A percentile compares a stretch with the other conserved stretches of the same genome.
Evolutionary conservation across 2,113 vertebrate genomes (phyloP).

Genomic region (pig (Sus scrofa)): T2T-Sscrofa CM000821.6:7827501-7828000

Average conservation of each 20-base stretch:
- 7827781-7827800: neutral
- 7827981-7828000: no score
- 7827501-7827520: neutral
- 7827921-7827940: neutral
- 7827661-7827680: slow-evolving; percentile 29
- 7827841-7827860: rapidly evolving
- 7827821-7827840: neutral
- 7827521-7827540: neutral
- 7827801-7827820: neutral
- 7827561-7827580: neutral
- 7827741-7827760: neutral
- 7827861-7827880: neutral
- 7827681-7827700: neutral
- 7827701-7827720: neutral
- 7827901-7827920: neutral
- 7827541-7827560: neutral
- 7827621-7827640: slow-evolving; percentile 2
- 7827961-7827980: no score
- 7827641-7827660: slow-evolving; percentile 33
- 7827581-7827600: neutral
- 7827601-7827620: neutral
- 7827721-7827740: neutral
- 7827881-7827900: neutral
- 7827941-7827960: no score
- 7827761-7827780: neutral